phyloP scores from a whole-genome alignment of 2,113 vertebrate genomes.

The Tragulus kanchil region DNA sequence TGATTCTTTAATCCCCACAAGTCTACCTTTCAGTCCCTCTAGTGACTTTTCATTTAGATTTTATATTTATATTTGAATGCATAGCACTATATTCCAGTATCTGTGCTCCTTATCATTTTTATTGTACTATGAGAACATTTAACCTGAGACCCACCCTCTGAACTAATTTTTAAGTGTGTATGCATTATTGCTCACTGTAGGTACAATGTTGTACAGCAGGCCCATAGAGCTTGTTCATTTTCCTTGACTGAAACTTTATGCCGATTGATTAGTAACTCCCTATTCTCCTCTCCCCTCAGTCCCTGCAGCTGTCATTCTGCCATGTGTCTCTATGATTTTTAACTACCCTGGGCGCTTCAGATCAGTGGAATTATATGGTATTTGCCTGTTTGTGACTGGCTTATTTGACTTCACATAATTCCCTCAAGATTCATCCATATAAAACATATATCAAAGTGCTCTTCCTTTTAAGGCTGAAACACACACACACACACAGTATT shows the following conservation, averaged over 20 bases:
- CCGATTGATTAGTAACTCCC: not conserved
- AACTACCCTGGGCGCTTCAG: not conserved
- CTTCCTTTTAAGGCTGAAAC: not conserved
- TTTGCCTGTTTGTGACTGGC: not conserved
- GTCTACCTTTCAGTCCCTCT: not conserved
- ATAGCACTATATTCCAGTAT: not conserved
- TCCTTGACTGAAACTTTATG: not conserved
- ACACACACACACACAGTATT: not conserved
- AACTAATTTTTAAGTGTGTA: not conserved
- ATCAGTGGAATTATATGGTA: not conserved
- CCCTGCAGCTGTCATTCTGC: not conserved
- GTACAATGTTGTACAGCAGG: not conserved
- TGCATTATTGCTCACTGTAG: not conserved
- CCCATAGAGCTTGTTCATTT: not conserved
- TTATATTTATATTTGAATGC: not conserved
- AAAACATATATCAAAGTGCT: not conserved
- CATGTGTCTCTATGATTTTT: not conserved
- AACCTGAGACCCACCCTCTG: not conserved
- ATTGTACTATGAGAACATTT: not conserved
- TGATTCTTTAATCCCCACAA: not conserved
- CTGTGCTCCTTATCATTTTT: not conserved
- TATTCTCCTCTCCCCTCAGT: not conserved
- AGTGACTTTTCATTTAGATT: not conserved
- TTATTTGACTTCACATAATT: not conserved
- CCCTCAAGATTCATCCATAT: not conserved